A percentile compares a stretch with the other conserved stretches of the same genome.
Conservation (phyloP, 2,888 invertebrate species). For the Torymus texanus region DNA sequence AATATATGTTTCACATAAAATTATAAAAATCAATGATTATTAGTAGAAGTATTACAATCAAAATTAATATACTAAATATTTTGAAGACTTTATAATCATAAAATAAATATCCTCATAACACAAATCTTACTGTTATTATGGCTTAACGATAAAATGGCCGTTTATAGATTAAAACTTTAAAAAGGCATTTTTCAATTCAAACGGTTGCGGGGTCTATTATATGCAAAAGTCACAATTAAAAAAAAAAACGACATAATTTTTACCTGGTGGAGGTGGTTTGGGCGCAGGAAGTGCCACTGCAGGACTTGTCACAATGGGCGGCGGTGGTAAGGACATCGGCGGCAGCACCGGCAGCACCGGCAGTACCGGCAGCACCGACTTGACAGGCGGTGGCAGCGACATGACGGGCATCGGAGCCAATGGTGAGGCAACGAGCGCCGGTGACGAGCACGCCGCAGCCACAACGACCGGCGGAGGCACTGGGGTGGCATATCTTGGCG, state of each 20-base stretch:
- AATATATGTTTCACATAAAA: too few species aligned
- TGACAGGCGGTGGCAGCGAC: slow-evolving; percentile 27
- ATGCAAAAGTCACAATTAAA: too few species aligned
- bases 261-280: slow-evolving; percentile 63
- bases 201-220: too few species aligned
- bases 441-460: slow-evolving; percentile 41
- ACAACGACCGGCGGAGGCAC: background rate
- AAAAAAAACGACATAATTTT: background rate
- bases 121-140: background rate
- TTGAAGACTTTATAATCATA: too few species aligned
- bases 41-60: too few species aligned
- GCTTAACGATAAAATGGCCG: background rate
- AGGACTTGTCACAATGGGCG: slow-evolving; percentile 31
- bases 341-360: slow-evolving; percentile 46
- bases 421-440: slow-evolving; percentile 60
- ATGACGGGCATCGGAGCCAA: slow-evolving; percentile 62
- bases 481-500: too few species aligned
- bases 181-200: too few species aligned
- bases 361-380: slow-evolving; percentile 56
- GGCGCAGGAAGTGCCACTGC: slow-evolving; percentile 44
- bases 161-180: background rate
- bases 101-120: too few species aligned
- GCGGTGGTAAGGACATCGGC: slow-evolving; percentile 43
- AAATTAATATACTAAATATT: too few species aligned
- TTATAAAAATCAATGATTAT: too few species aligned